Base-by-base conservation (phyloP, 1,140 invertebrate genomes). In the Dendroctonus valens region DNA sequence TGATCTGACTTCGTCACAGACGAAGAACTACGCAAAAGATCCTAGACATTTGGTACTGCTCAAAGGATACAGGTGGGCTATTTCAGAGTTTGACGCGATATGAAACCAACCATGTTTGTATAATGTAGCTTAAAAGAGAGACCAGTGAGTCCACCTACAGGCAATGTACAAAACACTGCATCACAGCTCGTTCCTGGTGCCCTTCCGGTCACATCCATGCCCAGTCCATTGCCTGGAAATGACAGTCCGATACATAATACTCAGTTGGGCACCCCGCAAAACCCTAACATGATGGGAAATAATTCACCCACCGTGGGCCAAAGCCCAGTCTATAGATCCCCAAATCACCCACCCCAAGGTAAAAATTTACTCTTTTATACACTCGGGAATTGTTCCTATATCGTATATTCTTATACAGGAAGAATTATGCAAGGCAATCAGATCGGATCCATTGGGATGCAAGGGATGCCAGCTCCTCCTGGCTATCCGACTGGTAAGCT, bases 11-110 rank as follows among this genome's bases (percentile, higher is more conserved):
- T 83, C 86, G 0, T 89, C 89, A 0, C 87, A 91, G 65, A 91
- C 87, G 5, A 94, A 96, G 77, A 95, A 95, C 75, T 97, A 94
- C 77, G 91, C 93, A 0, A 92, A 94, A 80, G 93, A 95, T 79
- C 86, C 88, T 0, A 79, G 92, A 11, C 92, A 95, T 80, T 81
- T 96, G 58, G 89, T 95, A 6, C 79, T 95, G 7, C 78, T 95
- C 0, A 90, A 87, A 77, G 90, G 89, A 14, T 91, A 84, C 72
- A 85, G 83, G 81, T 83, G 73, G 66, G 44, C 60, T 14, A 41
- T 62, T 41, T 50, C 38, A 26, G 26, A 26, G 48, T 54, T 12
- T 46, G 8, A 46, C 4, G 42, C 42, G 8, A 46, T 46, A 46
- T 46, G 42, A 12, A 46, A 12, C 12, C 42, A 11, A n/a, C 7